Conservation (phyloP, 37 sponge, comb jelly and placozoan genomes). For the Beroe ovata region DNA sequence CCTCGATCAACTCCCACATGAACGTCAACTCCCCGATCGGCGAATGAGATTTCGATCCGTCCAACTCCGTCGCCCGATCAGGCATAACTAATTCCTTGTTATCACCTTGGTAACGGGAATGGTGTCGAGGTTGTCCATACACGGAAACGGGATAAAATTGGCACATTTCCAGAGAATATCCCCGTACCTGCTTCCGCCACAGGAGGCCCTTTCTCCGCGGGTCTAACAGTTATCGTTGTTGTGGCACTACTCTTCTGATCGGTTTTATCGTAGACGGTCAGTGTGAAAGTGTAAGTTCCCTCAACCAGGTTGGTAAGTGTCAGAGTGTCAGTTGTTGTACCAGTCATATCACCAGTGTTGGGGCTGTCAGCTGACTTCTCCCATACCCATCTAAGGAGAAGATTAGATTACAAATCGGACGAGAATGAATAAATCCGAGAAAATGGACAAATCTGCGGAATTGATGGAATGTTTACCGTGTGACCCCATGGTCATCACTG, state of each 20-base stretch:
- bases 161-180: too few species aligned
- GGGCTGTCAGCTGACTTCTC: conserved; percentile 17
- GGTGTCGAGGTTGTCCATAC: not conserved
- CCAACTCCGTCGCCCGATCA: conserved; percentile 23
- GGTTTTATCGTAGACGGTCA: conserved; percentile 70
- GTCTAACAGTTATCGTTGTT: conserved; percentile 63
- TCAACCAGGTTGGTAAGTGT: conserved; percentile 74
- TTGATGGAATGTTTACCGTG: conserved; percentile 21
- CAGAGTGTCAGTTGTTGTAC: conserved; percentile 27
- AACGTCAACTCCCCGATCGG: not conserved
- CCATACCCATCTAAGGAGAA: conserved; percentile 51
- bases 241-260: conserved; percentile 54
- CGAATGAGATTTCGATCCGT: conserved; percentile 10
- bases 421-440: too few species aligned
- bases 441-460: too few species aligned
- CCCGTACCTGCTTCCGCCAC: conserved; percentile 34
- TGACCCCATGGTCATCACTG: conserved; percentile 34
- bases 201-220: conserved; percentile 43
- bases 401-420: too few species aligned
- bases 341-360: conserved; percentile 54
- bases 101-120: conserved; percentile 2
- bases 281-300: conserved; percentile 84
- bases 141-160: too few species aligned
- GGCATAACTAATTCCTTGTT: conserved; percentile 58
- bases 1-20: conserved; percentile 25